Base-by-base conservation (phyloP, 2,888 invertebrate species). In the Cheilosia impressa region DNA sequence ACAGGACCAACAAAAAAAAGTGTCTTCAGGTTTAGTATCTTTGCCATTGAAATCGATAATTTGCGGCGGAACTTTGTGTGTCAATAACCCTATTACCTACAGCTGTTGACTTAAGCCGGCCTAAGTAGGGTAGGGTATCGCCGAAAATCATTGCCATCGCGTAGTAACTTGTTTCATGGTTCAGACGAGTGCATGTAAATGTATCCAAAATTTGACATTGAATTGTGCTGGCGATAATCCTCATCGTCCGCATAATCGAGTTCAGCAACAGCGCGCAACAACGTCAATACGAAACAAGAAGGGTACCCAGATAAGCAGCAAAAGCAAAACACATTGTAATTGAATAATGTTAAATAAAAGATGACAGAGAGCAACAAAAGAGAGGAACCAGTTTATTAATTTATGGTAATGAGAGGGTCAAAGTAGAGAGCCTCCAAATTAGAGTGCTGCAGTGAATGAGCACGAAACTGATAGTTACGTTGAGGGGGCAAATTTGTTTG, bases 41-140 rank as follows among this genome's bases (percentile, higher is more conserved):
- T 58, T 71, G 45, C 47, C 62, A 76, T 72, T 76, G 76, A 72
- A 77, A 66, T 76, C 60, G 60, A 76, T 43, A 63, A 69, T 19
- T 65, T 79, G 79, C 60, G 68, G 45, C 38, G 45, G 50, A 58
- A 71, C 57, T 78, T 71, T 69, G 60, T 71, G 71, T 77, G 85
- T 85, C 85, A 77, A 81, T 81, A 63, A 81, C 84, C 84, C 60
- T 79, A 60, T 84, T 79, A 84, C 75, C 71, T 62, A 76, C 60
- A 72, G 57, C 72, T 65, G 69, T 63, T 50, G 75, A 34, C 45
- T 65, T 79, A 79, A 75, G 68, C 52, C 62, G 43, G 3, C 19
- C 55, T 69, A 69, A 81, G 68, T 68, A 68, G 76, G 71, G 68
- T 78, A 77, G 76, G 65, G 68, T 78, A 77, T 72, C 60, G 17